Percentiles rank a stretch among this genome's conserved stretches.
These are phyloP conservation scores for Theodoxus fluviatilis DNA, from an alignment of 2,888 invertebrate genomes.

Conservation along the genomic window DNA sequence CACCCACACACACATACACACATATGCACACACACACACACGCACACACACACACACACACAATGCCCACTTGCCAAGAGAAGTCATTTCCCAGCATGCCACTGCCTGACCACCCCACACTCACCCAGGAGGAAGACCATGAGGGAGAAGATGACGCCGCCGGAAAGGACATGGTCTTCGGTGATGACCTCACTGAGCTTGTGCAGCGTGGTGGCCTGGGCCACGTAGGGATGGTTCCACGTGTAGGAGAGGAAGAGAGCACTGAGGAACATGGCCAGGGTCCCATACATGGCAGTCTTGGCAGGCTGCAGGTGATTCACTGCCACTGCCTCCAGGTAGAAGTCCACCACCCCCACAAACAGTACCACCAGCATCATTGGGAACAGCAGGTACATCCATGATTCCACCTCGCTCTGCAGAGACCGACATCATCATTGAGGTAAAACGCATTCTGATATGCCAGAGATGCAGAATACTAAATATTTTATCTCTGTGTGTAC, in stretches of 20 bases:
- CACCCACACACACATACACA: neutral
- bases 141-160: conserved; percentile 67
- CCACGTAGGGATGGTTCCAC: conserved; percentile 63
- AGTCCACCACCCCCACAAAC: conserved; percentile 67
- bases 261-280: conserved; percentile 64
- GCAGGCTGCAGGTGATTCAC: conserved; percentile 59
- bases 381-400: conserved; percentile 57
- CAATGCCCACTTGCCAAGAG: neutral
- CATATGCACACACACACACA: neutral
- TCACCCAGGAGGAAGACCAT: conserved; percentile 67
- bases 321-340: conserved; percentile 67
- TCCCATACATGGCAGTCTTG: conserved; percentile 62
- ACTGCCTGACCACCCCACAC: too few species aligned
- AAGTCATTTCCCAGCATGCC: too few species aligned
- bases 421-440: too few species aligned
- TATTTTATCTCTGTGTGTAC: too few species aligned
- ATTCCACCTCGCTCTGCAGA: conserved; percentile 50
- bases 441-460: too few species aligned
- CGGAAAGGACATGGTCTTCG: conserved; percentile 66
- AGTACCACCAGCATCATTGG: conserved; percentile 63
- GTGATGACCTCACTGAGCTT: conserved; percentile 53
- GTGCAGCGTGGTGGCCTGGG: conserved; percentile 52
- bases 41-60: neutral
- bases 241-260: conserved; percentile 61
- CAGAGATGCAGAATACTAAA: too few species aligned